A percentile compares a stretch with the other conserved stretches of the same genome.
Evolutionary conservation across 2,113 vertebrate genomes (phyloP).

Genomic region (Melozone crissalis): DNA sequence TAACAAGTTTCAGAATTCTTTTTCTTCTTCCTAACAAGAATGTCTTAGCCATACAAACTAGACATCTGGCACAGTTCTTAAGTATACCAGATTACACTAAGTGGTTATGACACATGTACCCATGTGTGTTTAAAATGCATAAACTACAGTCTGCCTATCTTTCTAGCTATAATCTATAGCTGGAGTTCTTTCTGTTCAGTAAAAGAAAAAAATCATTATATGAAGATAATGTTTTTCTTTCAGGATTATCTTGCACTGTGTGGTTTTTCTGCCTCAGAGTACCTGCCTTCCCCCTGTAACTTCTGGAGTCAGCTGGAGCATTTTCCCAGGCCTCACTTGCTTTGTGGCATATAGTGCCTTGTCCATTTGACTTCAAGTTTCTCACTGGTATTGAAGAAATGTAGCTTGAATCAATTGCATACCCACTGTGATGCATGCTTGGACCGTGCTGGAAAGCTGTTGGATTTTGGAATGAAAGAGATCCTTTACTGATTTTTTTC

Average conservation of each 20-base stretch:
- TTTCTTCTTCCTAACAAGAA: not conserved
- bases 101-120: not conserved
- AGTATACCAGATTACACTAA: not conserved
- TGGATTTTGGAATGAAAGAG: not conserved
- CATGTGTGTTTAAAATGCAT: not conserved
- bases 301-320: not conserved
- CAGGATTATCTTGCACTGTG: not conserved
- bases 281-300: not conserved
- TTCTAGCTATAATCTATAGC: not conserved
- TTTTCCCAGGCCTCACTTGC: not conserved
- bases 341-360: not conserved
- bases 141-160: not conserved
- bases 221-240: not conserved
- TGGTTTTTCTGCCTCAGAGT: not conserved
- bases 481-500: not conserved
- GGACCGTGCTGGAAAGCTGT: not conserved
- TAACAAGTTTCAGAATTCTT: not conserved
- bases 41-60: not conserved
- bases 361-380: not conserved
- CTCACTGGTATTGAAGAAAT: not conserved
- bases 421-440: not conserved
- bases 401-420: not conserved
- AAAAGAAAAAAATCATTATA: not conserved
- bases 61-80: not conserved
- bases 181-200: not conserved